These are phyloP conservation scores for Thunnus albacares DNA, from an alignment of 2,797 vertebrate genomes.

Conservation along the genomic window DNA sequence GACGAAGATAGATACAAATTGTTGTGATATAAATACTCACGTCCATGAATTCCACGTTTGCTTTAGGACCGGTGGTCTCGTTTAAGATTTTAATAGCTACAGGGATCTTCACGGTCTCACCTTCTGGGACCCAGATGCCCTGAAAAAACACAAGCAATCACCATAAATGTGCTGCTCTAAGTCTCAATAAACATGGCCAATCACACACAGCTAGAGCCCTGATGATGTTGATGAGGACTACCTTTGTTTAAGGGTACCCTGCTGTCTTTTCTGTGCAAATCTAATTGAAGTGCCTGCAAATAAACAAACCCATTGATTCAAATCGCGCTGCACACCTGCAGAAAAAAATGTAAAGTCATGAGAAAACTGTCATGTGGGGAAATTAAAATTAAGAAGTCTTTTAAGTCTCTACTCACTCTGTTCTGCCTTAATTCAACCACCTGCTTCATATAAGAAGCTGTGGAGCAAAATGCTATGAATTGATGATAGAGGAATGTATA, in stretches of 20 bases:
- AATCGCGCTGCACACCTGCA: not conserved
- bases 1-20: conserved; percentile 38
- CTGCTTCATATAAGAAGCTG: conserved; percentile 22
- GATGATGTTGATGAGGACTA: conserved; percentile 14
- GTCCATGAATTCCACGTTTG: conserved; percentile 99
- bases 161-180: conserved; percentile 33
- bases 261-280: conserved; percentile 11
- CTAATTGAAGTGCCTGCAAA: not conserved
- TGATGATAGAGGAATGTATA: conserved; percentile 2
- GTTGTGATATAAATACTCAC: conserved; percentile 88
- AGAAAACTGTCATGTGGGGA: not conserved
- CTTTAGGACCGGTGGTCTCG: conserved; percentile 95
- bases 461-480: conserved; percentile 25
- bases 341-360: not conserved
- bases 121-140: conserved; percentile 99
- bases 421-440: conserved; percentile 1
- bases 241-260: conserved; percentile 28
- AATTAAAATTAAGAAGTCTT: not conserved
- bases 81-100: conserved; percentile 98
- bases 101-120: conserved; percentile 97
- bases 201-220: not conserved
- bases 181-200: conserved; percentile 40
- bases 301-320: not conserved
- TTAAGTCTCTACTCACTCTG: not conserved
- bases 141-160: conserved; percentile 72